These are phyloP conservation scores for Charaxes varanes DNA, from an alignment of 1,140 invertebrate species.

Conservation along the genomic window DNA sequence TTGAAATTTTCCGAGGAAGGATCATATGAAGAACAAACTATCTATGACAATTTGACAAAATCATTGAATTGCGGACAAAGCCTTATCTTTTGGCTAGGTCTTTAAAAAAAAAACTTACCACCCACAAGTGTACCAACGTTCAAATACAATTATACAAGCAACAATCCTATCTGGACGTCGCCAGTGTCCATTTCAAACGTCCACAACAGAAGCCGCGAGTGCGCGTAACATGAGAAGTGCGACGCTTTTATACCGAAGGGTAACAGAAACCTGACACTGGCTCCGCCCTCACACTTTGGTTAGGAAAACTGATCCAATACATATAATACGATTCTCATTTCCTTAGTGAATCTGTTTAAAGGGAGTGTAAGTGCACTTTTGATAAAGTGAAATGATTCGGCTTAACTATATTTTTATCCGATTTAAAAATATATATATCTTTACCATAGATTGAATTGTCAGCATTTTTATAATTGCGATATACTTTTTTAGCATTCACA, in stretches of 20 bases:
- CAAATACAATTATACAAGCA: background rate
- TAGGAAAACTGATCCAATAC: slow-evolving; percentile 17
- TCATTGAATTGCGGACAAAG: too few relatives aligned
- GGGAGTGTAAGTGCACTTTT: slow-evolving; percentile 13
- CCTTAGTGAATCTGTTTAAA: slow-evolving; percentile 47
- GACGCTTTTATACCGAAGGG: slow-evolving; percentile 63
- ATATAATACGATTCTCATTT: slow-evolving; percentile 49
- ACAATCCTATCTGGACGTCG: background rate
- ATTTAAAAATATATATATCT: too few relatives aligned
- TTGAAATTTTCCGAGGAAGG: too few relatives aligned
- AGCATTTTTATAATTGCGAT: too few relatives aligned
- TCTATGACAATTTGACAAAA: too few relatives aligned
- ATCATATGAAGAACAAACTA: too few relatives aligned
- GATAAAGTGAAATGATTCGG: background rate
- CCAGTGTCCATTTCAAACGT: slow-evolving; percentile 11
- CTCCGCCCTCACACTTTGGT: slow-evolving; percentile 33
- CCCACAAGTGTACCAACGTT: background rate
- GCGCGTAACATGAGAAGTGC: slow-evolving; percentile 47
- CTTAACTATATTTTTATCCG: slow-evolving; percentile 1
- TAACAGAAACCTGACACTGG: slow-evolving; percentile 54
- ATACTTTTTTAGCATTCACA: too few relatives aligned
- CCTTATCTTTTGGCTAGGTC: too few relatives aligned
- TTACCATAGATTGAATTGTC: too few relatives aligned
- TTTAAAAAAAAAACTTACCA: too few relatives aligned
- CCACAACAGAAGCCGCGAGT: slow-evolving; percentile 40